Percentiles rank a stretch among this genome's conserved stretches.
Evolutionary conservation across 1,140 invertebrate species (phyloP).

Genomic region (Hypsibius dujardini): DNA sequence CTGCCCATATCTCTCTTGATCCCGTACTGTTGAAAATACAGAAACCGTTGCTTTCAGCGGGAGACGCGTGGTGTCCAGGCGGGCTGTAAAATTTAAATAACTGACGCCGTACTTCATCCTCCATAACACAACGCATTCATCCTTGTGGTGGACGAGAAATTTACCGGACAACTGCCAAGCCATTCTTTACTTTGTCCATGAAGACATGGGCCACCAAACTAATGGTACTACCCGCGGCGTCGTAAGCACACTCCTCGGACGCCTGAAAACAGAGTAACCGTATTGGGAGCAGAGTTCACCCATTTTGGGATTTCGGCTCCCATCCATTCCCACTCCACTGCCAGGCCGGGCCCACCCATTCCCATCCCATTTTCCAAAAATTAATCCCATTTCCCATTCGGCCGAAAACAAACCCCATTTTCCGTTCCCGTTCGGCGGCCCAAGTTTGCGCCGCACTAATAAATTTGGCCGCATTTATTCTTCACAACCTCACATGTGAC

Average conservation of each 20-base stretch:
- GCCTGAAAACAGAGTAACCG: conserved; percentile 39
- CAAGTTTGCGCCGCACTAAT: too few species aligned
- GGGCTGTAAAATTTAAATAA: conserved; percentile 44
- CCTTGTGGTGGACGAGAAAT: conserved; percentile 20
- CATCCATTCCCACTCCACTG: too few species aligned
- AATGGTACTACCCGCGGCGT: conserved; percentile 59
- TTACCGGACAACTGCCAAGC: conserved; percentile 55
- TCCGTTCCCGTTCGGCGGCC: too few species aligned
- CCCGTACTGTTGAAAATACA: conserved; percentile 70
- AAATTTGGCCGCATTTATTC: too few species aligned
- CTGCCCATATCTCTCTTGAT: too few species aligned
- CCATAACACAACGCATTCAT: conserved; percentile 13
- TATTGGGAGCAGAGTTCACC: too few species aligned
- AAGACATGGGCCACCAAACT: conserved; percentile 56
- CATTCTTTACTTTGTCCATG: conserved; percentile 53
- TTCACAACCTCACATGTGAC: too few species aligned
- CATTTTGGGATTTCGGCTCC: too few species aligned
- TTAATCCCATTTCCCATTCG: too few species aligned
- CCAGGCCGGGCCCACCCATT: too few species aligned
- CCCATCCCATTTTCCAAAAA: too few species aligned
- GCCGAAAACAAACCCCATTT: too few species aligned
- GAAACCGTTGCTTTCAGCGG: conserved; percentile 53
- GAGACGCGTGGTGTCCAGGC: conserved; percentile 92
- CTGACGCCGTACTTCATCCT: conserved; percentile 1
- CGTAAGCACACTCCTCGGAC: conserved; percentile 54